phyloP scores from a whole-genome alignment of 2,113 vertebrate genomes.

The Hepsetus odoe region DNA sequence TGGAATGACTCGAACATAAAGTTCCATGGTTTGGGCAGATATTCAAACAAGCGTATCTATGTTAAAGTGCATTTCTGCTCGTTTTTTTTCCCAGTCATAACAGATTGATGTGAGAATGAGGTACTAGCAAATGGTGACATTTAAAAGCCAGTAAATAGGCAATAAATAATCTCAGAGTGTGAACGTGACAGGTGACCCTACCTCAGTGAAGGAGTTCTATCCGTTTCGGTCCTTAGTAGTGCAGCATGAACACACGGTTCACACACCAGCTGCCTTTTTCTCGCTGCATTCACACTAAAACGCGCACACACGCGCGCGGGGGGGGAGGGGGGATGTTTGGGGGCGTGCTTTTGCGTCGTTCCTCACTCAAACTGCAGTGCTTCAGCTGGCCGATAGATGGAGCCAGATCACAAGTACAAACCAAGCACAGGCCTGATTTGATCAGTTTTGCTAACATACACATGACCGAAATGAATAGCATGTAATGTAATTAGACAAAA shows the following conservation, averaged over 20 bases:
- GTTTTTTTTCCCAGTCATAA: too few species aligned
- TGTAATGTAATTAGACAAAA: too few species aligned
- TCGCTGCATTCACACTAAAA: background rate
- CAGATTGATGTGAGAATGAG: too few species aligned
- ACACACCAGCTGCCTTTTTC: background rate
- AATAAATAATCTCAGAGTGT: background rate
- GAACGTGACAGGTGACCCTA: background rate
- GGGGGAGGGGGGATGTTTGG: background rate
- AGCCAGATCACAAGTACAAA: background rate
- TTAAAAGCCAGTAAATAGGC: too few species aligned
- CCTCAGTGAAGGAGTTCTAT: background rate
- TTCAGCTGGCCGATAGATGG: background rate
- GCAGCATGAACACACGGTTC: background rate
- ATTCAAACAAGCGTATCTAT: too few species aligned
- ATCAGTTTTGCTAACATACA: too few species aligned
- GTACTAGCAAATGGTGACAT: too few species aligned
- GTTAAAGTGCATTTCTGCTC: too few species aligned
- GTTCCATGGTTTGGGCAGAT: too few species aligned
- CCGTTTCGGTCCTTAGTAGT: background rate
- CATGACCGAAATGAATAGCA: too few species aligned
- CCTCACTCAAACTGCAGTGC: background rate
- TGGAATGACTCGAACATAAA: too few species aligned
- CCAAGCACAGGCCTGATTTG: background rate
- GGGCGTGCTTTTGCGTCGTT: conserved; percentile 9
- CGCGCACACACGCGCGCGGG: too few species aligned